Evolutionary conservation across 2,888 invertebrate genomes (phyloP).

Genomic region (Yponomeuta sedellus): DNA sequence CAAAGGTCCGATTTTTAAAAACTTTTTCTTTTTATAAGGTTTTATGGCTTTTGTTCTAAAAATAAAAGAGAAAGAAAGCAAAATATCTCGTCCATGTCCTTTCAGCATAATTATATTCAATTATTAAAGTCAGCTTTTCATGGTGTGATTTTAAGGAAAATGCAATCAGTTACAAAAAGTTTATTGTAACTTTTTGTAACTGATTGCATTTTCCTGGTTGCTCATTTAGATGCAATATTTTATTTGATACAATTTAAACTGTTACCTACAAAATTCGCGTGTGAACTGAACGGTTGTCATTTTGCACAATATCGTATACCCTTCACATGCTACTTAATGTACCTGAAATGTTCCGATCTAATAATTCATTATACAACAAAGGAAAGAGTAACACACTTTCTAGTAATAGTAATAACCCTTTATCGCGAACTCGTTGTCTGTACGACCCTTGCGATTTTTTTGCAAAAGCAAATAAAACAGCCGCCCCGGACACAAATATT

Average conservation of each 20-base stretch:
- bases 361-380: constrained; percentile 75
- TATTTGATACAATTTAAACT: no score
- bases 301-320: constrained; percentile 57
- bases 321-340: constrained; percentile 70
- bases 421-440: constrained; percentile 53
- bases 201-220: no score
- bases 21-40: not conserved
- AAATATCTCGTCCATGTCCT: no score
- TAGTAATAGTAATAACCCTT: constrained; percentile 73
- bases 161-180: no score
- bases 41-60: not conserved
- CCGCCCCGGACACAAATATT: constrained; percentile 72
- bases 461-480: constrained; percentile 70
- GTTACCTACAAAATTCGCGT: constrained; percentile 41
- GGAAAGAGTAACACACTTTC: constrained; percentile 62
- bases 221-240: no score
- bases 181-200: no score
- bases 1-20: not conserved
- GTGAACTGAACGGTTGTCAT: constrained; percentile 65
- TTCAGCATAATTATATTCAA: no score
- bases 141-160: no score
- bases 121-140: no score
- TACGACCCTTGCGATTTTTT: constrained; percentile 69
- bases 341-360: constrained; percentile 74
- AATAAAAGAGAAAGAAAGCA: no score